Evolutionary conservation across 2,888 invertebrate species (phyloP).

Genomic region (Harpalus rufipes): DNA sequence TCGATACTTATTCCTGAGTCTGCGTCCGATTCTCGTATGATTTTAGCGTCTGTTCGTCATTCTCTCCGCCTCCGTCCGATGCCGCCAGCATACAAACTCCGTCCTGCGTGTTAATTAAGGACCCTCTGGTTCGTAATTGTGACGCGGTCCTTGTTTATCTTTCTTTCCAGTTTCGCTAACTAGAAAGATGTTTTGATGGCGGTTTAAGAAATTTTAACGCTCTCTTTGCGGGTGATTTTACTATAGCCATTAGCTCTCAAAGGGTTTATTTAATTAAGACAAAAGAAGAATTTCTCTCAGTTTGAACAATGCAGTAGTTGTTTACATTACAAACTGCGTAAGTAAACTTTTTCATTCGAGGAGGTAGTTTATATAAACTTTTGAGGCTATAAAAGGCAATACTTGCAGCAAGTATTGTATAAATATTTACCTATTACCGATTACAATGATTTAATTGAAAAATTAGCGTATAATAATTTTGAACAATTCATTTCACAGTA

Average conservation of each 20-base stretch:
- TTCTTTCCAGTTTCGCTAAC: not conserved
- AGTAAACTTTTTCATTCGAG: not conserved
- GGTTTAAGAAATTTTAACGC: conserved; percentile 17
- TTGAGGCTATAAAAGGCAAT: no score
- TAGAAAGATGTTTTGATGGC: conserved; percentile 8
- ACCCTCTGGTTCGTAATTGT: conserved; percentile 30
- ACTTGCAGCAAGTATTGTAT: no score
- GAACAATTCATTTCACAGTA: no score
- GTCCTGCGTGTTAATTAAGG: conserved; percentile 18
- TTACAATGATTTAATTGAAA: no score
- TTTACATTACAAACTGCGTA: not conserved
- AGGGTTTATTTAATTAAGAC: conserved; percentile 33
- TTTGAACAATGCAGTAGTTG: not conserved
- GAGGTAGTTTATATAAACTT: not conserved
- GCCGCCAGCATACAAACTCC: conserved; percentile 12
- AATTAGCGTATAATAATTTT: no score
- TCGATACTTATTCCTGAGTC: not conserved
- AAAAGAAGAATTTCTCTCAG: not conserved
- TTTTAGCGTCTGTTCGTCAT: not conserved
- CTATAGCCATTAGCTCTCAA: not conserved
- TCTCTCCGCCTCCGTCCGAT: not conserved
- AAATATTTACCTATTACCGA: no score
- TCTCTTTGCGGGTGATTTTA: conserved; percentile 10
- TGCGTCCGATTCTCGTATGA: not conserved
- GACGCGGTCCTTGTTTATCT: conserved; percentile 30